Conservation (phyloP, 2,113 vertebrate genomes). For the Thomomys bottae region DNA sequence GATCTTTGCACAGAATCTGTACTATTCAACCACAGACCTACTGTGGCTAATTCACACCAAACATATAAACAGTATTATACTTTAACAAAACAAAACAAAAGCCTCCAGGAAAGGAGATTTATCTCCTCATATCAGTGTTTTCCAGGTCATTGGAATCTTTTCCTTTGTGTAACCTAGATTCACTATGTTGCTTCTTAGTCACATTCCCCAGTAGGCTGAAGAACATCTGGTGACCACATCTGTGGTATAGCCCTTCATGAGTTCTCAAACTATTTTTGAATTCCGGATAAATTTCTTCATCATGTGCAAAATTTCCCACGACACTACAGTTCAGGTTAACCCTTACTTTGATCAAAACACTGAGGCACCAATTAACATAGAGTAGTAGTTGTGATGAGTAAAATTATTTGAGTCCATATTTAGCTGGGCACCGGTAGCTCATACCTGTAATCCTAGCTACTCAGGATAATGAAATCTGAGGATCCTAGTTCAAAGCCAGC, state of each 20-base stretch:
- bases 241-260: neutral
- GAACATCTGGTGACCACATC: conserved; percentile 3
- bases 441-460: too few relatives aligned
- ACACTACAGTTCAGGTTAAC: neutral
- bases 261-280: neutral
- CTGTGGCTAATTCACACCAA: neutral
- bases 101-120: neutral
- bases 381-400: neutral
- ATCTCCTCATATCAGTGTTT: neutral
- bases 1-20: neutral
- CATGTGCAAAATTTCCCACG: neutral
- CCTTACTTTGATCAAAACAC: neutral
- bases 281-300: conserved; percentile 17
- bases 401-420: too few relatives aligned
- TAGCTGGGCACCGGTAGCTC: too few relatives aligned
- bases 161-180: neutral
- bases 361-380: neutral
- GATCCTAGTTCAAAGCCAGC: too few relatives aligned
- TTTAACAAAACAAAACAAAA: neutral
- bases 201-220: neutral
- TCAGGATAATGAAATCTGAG: too few relatives aligned
- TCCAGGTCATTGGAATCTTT: neutral
- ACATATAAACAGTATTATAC: neutral
- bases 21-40: neutral
- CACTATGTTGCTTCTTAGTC: neutral